Percentiles rank a stretch among this genome's conserved stretches.
phyloP scores from a whole-genome alignment of 2,113 vertebrate species.

The Brachyhypopomus gauderio region DNA sequence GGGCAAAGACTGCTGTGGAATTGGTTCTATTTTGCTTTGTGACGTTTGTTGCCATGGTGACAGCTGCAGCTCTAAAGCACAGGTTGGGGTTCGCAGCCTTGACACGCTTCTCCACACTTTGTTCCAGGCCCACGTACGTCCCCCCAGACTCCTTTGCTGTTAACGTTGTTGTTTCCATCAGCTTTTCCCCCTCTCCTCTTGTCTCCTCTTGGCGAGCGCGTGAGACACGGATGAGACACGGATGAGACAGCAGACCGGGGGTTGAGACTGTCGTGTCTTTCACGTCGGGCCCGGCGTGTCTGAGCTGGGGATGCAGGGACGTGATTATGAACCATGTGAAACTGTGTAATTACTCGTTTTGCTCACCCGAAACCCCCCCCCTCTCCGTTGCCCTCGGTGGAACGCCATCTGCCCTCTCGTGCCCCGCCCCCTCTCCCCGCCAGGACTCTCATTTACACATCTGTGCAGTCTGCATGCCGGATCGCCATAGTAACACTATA shows the following conservation, averaged over 20 bases:
- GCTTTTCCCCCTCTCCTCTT: not conserved
- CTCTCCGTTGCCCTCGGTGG: constrained; percentile 39
- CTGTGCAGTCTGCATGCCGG: constrained; percentile 14
- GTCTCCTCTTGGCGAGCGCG: too few relatives aligned
- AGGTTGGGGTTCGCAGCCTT: constrained; percentile 45
- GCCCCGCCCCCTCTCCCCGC: not conserved
- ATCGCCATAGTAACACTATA: not conserved
- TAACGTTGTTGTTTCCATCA: not conserved
- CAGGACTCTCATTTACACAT: constrained; percentile 34
- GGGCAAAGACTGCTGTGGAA: not conserved
- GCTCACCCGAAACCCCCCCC: constrained; percentile 34
- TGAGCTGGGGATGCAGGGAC: constrained; percentile 34
- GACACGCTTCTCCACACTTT: constrained; percentile 2
- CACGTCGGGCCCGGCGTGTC: constrained; percentile 7
- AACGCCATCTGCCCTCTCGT: constrained; percentile 50
- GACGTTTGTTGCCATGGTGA: constrained; percentile 51
- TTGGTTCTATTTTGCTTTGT: constrained; percentile 10
- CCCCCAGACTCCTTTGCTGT: not conserved
- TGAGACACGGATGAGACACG: too few relatives aligned
- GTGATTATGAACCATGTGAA: constrained; percentile 57
- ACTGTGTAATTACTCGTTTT: constrained; percentile 54
- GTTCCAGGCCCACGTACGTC: constrained; percentile 15
- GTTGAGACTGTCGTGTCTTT: not conserved
- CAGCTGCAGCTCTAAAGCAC: constrained; percentile 16
- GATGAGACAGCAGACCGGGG: too few relatives aligned